A percentile compares a stretch with the other conserved stretches of the same genome.
Conservation (phyloP, 2,888 invertebrate species). For the Pherbina coryleti region DNA sequence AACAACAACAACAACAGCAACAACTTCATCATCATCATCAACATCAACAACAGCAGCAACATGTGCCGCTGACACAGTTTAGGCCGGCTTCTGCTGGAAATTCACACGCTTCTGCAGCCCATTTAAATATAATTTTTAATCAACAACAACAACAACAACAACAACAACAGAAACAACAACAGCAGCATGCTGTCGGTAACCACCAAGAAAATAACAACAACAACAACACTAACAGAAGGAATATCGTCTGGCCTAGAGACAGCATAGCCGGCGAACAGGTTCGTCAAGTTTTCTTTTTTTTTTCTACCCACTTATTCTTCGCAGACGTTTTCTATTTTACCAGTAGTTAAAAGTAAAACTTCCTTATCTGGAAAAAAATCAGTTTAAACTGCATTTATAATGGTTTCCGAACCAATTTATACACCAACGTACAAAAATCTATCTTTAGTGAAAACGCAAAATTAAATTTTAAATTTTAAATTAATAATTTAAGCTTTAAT, state of each 20-base stretch:
- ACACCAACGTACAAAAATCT: background rate
- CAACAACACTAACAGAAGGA: slow-evolving; percentile 46
- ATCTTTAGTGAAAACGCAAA: too few relatives aligned
- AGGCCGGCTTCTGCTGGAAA: slow-evolving; percentile 22
- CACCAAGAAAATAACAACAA: background rate
- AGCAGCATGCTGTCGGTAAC: slow-evolving; percentile 24
- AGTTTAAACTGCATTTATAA: background rate
- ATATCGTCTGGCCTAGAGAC: slow-evolving; percentile 51
- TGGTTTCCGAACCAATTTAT: background rate
- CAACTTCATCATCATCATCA: too few relatives aligned
- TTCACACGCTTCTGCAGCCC: slow-evolving; percentile 43
- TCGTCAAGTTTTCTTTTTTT: slow-evolving; percentile 57
- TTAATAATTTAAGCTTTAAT: too few relatives aligned
- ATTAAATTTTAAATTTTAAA: too few relatives aligned
- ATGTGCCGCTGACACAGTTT: slow-evolving; percentile 45
- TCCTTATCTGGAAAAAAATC: background rate
- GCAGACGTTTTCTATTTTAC: slow-evolving; percentile 34
- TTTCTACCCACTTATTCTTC: slow-evolving; percentile 48
- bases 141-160: slow-evolving; percentile 46
- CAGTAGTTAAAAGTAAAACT: slow-evolving; percentile 16
- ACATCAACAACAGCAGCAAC: slow-evolving; percentile 46
- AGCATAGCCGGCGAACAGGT: slow-evolving; percentile 55
- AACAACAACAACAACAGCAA: slow-evolving; percentile 38
- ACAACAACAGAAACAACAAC: too few relatives aligned
- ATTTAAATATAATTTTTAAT: slow-evolving; percentile 46